Evolutionary conservation across 2,797 vertebrate genomes (phyloP).

Genomic region (Chaetodon trifasciatus): DNA sequence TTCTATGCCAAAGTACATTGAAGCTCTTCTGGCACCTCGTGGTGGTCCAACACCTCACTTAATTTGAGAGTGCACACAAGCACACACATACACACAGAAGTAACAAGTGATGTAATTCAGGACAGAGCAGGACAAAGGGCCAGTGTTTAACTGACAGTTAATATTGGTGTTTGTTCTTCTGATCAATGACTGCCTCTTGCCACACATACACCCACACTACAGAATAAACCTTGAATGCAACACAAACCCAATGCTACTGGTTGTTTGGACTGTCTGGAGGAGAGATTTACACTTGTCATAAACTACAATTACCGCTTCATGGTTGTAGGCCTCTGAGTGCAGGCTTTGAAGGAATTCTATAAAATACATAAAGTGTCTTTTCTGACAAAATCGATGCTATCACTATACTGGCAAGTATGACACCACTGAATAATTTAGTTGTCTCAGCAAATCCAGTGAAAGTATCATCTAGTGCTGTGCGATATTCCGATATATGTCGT

Average conservation of each 20-base stretch:
- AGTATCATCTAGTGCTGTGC: too few relatives aligned
- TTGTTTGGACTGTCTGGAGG: neutral
- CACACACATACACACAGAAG: conserved; percentile 2
- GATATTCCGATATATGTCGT: too few relatives aligned
- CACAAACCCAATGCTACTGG: conserved; percentile 6
- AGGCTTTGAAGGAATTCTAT: too few relatives aligned
- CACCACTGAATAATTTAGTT: too few relatives aligned
- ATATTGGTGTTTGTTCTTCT: conserved; percentile 59
- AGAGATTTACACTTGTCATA: conserved; percentile 36
- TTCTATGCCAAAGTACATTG: neutral
- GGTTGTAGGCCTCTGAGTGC: too few relatives aligned
- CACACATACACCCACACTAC: conserved; percentile 4
- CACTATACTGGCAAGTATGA: too few relatives aligned
- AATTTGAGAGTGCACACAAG: conserved; percentile 4
- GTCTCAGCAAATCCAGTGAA: too few relatives aligned
- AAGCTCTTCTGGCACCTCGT: neutral
- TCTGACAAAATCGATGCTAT: too few relatives aligned
- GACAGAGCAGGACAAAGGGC: neutral
- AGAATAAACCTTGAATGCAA: conserved; percentile 10
- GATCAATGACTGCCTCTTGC: conserved; percentile 51
- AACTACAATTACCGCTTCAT: neutral
- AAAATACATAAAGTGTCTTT: too few relatives aligned
- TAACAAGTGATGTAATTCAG: conserved; percentile 3
- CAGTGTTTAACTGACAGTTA: conserved; percentile 43
- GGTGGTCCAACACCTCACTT: neutral